Percentiles rank a stretch among this genome's conserved stretches.
phyloP scores from a whole-genome alignment of 2,888 invertebrate genomes.

The Erebia aethiops region DNA sequence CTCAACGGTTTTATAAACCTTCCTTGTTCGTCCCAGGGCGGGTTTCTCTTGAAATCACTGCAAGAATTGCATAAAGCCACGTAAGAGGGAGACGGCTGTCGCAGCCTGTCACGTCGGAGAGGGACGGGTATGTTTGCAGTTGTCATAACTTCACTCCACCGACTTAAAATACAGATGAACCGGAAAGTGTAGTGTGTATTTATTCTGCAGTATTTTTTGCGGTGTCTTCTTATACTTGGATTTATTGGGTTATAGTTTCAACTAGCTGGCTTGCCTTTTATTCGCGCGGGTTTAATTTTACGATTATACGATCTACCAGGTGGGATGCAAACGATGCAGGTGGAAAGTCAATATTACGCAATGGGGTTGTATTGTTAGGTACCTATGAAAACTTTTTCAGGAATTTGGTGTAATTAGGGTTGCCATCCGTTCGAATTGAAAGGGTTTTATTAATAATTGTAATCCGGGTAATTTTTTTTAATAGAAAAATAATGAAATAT shows the following conservation, averaged over 20 bases:
- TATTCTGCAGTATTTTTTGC: constrained; percentile 36
- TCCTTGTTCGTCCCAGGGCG: constrained; percentile 43
- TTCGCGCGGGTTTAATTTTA: no score
- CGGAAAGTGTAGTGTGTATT: constrained; percentile 47
- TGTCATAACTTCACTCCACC: constrained; percentile 83
- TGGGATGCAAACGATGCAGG: no score
- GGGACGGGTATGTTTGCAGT: constrained; percentile 75
- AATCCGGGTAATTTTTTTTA: no score
- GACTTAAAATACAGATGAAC: constrained; percentile 83
- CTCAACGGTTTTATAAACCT: constrained; percentile 40
- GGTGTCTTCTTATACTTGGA: constrained; percentile 24
- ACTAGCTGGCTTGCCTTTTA: no score
- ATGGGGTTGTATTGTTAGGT: no score
- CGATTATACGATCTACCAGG: no score
- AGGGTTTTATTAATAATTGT: no score
- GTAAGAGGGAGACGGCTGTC: constrained; percentile 37
- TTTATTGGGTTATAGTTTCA: constrained; percentile 9
- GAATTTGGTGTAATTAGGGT: no score
- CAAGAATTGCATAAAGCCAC: constrained; percentile 42
- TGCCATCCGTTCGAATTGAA: no score
- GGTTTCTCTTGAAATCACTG: constrained; percentile 44
- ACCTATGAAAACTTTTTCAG: no score
- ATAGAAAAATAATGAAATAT: no score
- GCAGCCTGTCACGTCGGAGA: constrained; percentile 42
- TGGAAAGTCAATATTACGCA: no score